Evolutionary conservation across 2,888 invertebrate species (phyloP), one percentile per base, ranked within the genome.

Genomic region (Strigamia transsilvanica): DNA sequence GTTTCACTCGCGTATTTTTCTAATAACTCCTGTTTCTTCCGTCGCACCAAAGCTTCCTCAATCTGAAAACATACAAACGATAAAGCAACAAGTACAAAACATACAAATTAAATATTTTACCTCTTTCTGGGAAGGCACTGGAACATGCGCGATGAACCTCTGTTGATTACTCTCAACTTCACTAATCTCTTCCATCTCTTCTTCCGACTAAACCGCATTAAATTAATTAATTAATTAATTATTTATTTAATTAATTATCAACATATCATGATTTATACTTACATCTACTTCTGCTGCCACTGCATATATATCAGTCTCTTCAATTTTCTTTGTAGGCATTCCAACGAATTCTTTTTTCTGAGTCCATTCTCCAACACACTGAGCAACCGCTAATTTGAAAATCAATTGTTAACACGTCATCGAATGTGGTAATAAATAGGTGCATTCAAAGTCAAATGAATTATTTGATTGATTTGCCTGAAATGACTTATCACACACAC

Each of bases 101-200:
- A 97, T 84, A 99, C 93, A 12, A 85, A 85, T 15, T 21, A 80
- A 51, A 41, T 21, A n/a, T 77, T 66, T 83, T 78, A 89, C 88
- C 85, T 98, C 97, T 88, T 94, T 93, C 88, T 98, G 98, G 15
- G 95, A 94, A 0, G 98, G 98, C 42, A 99, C 96, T 9, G 96
- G 93, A 78, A 97, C 97, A 87, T 97, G 96, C 23, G 94, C 93
- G 7, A 93, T 93, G 87, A 93, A 94, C 84, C 91, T 90, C 77
- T 91, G 89, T 83, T 89, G 87, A 85, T 87, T 87, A 87, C 88
- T 86, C 85, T 88, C 87, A 6, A 51, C 18, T 18, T 77, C 79
- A 9, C 7, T 80, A 81, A 84, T 84, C 38, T 41, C 84, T 83
- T 61, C 86, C 61, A 34, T 78, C 34, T 84, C 83, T 82, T 85